Conservation (phyloP, 2,113 vertebrate species). For the Thalassarche chlororhynchos region DNA sequence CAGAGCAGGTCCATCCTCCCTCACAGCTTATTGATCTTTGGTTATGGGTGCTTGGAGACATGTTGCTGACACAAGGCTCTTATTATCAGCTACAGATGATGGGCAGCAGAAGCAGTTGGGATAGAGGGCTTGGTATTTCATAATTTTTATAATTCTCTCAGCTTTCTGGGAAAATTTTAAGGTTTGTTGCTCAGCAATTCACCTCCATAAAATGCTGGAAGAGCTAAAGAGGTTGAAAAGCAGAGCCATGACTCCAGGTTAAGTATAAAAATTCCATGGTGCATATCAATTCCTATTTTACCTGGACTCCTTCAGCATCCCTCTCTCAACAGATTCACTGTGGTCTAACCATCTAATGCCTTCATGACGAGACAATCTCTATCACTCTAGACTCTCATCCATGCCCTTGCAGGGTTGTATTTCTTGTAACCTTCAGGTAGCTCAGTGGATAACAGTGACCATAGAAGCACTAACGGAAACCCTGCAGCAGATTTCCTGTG, state of each 20-base stretch:
- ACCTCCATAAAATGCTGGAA: background rate
- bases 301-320: background rate
- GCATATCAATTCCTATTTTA: background rate
- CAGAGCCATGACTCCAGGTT: background rate
- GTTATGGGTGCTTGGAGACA: background rate
- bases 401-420: background rate
- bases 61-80: background rate
- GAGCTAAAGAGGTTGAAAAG: background rate
- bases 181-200: background rate
- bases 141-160: background rate
- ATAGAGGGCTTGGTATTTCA: accelerated
- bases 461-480: background rate
- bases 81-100: background rate
- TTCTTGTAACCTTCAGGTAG: background rate
- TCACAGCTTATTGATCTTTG: background rate
- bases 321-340: background rate
- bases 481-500: background rate
- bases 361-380: background rate
- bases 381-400: background rate
- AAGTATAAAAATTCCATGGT: background rate
- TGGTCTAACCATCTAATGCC: background rate
- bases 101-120: background rate
- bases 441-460: background rate
- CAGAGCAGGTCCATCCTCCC: background rate
- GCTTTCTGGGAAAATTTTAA: background rate